A percentile compares a stretch with the other conserved stretches of the same genome.
phyloP scores from a whole-genome alignment of 2,888 invertebrate genomes.

The Torymus aiolomorphi region DNA sequence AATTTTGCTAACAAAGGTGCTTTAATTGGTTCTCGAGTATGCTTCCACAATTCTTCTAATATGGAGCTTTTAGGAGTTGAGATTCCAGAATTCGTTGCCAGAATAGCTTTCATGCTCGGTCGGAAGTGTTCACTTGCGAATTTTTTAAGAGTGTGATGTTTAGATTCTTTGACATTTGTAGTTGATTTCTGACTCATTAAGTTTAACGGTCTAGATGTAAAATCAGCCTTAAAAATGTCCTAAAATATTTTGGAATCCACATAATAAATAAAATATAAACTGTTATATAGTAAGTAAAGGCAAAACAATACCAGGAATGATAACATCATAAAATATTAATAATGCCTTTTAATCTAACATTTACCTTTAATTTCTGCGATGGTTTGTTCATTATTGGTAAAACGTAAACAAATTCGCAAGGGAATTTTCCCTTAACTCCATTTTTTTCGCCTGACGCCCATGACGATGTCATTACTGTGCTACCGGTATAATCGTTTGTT shows the following conservation, averaged over 20 bases:
- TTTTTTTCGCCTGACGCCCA: conserved; percentile 86
- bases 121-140: conserved; percentile 91
- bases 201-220: conserved; percentile 48
- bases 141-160: conserved; percentile 88
- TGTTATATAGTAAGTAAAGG: neutral
- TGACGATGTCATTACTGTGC: conserved; percentile 83
- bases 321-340: neutral
- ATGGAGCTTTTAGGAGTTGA: conserved; percentile 82
- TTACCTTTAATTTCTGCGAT: conserved; percentile 72
- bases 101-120: conserved; percentile 75
- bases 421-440: conserved; percentile 87
- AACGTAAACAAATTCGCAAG: conserved; percentile 90
- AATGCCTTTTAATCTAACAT: conserved; percentile 27
- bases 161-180: conserved; percentile 77
- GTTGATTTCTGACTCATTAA: conserved; percentile 69
- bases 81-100: conserved; percentile 81
- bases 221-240: conserved; percentile 74
- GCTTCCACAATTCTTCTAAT: conserved; percentile 88
- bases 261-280: neutral
- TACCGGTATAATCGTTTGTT: conserved; percentile 85
- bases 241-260: conserved; percentile 57
- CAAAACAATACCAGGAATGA: neutral
- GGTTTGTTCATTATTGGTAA: conserved; percentile 89
- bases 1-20: conserved; percentile 89
- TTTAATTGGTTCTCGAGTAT: conserved; percentile 87